Percentiles rank a stretch among this genome's conserved stretches.
These are phyloP conservation scores for Leuctra nigra DNA, from an alignment of 2,888 invertebrate species.

Conservation along the genomic window DNA sequence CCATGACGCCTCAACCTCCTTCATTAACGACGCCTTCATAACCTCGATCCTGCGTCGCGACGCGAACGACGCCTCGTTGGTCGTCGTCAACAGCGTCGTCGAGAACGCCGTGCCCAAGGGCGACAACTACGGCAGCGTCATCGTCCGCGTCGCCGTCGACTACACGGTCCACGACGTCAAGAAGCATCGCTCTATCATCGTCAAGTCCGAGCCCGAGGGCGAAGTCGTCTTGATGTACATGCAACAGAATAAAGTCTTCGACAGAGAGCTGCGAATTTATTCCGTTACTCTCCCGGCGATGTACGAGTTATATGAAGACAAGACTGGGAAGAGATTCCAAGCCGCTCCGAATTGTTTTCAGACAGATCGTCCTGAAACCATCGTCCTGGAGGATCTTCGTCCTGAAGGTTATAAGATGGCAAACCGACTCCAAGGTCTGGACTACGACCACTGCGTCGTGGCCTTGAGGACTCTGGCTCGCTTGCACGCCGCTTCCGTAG, in stretches of 20 bases:
- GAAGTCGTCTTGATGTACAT: slow-evolving; percentile 16
- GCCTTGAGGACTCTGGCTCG: slow-evolving; percentile 22
- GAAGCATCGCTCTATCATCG: slow-evolving; percentile 16
- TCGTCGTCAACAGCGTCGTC: background rate
- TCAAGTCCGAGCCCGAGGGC: slow-evolving; percentile 20
- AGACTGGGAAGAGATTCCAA: background rate
- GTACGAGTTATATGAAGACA: background rate
- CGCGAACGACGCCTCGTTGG: background rate
- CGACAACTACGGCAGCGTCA: slow-evolving; percentile 23
- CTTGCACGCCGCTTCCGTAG: slow-evolving; percentile 24
- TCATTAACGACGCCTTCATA: slow-evolving; percentile 18
- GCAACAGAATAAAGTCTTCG: background rate
- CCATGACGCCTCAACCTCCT: slow-evolving; percentile 1
- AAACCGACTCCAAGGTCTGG: slow-evolving; percentile 19
- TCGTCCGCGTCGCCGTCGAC: slow-evolving; percentile 12
- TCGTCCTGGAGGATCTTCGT: slow-evolving; percentile 24
- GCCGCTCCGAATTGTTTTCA: background rate
- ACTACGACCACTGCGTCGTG: slow-evolving; percentile 16
- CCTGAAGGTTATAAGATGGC: slow-evolving; percentile 22
- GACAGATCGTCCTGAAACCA: background rate
- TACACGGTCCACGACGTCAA: background rate
- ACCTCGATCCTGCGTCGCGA: background rate
- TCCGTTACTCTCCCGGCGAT: background rate
- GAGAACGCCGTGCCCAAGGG: slow-evolving; percentile 20
- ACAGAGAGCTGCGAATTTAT: slow-evolving; percentile 4